Evolutionary conservation across 2,113 vertebrate genomes (phyloP), one percentile per base, ranked within the genome.

Genomic region (Micromys minutus): DNA sequence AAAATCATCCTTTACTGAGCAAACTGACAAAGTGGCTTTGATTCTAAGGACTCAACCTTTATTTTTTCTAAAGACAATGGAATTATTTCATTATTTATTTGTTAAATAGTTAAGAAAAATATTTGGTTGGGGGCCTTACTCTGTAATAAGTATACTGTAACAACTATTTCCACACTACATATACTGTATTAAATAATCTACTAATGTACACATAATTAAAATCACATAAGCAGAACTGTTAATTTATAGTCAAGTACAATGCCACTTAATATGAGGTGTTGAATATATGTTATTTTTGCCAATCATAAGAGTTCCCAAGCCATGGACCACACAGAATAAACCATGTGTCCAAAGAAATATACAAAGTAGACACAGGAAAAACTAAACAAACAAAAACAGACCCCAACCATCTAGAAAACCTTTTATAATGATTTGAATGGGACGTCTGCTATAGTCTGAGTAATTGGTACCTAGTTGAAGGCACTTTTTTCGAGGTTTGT

Each of bases 11-110:
- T 95, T 42, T 87, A 55, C 85, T 94, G 59, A 84, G 72, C 24
- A 97, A 97, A 96, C 72, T 93, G 77, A 93, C 92, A 93, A 89
- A 61, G 50, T 81, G 95, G 13, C 36, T 71, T 0, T 61, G 19
- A 89, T 91, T 92, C 90, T 13, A 34, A 96, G 92, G 42, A 97
- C 1, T 9, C 50, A 83, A 47, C 50, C 34, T 90, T 88, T 94
- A 84, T 55, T 89, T 87, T 94, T 50, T 93, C 6, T 57, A 92
- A 94, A 16, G 57, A 69, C 52, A 0, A 16, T 8, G 31, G 71
- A 39, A 36, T 47, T 63, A 86, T 90, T 94, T 96, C 69, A 89
- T 92, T 59, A 89, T 16, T 90, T 93, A 81, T 26, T 17, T 86
- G 5, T 80, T 22, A 97, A 36, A 67, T 36, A 36, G 34, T 67